Conservation (phyloP, 2,888 invertebrate genomes). For the Drosophila birchii region DNA sequence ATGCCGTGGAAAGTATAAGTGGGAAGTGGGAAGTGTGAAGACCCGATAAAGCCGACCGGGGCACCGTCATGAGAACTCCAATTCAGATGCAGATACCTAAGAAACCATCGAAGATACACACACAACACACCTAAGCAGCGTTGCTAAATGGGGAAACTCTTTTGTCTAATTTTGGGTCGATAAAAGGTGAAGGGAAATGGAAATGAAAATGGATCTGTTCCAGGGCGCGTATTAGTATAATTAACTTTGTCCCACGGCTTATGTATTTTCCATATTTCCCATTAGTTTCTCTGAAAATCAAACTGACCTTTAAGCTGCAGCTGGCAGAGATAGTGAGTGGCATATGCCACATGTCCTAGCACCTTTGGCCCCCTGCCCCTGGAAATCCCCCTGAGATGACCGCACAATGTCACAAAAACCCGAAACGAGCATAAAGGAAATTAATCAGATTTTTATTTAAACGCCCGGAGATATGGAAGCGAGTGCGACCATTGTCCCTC, state of each 20-base stretch:
- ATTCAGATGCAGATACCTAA: constrained; percentile 26
- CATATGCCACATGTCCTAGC: constrained; percentile 73
- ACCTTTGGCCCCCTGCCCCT: constrained; percentile 52
- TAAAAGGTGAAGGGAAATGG: constrained; percentile 56
- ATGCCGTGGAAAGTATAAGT: constrained; percentile 42
- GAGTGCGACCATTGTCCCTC: constrained; percentile 68
- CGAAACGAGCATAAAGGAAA: constrained; percentile 75
- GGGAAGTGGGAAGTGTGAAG: constrained; percentile 42
- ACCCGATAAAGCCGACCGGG: constrained; percentile 54
- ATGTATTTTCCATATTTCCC: constrained; percentile 8
- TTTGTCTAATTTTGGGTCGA: constrained; percentile 72
- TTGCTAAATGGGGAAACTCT: constrained; percentile 61
- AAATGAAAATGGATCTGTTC: constrained; percentile 72
- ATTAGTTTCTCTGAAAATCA: background rate
- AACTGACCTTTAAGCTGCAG: constrained; percentile 67
- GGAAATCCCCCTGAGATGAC: constrained; percentile 15
- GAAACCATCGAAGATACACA: constrained; percentile 21
- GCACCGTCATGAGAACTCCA: constrained; percentile 30
- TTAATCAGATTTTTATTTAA: constrained; percentile 82
- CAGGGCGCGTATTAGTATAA: constrained; percentile 29
- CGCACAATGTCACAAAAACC: constrained; percentile 76
- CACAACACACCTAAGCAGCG: constrained; percentile 58
- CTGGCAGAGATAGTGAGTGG: constrained; percentile 47
- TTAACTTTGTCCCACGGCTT: constrained; percentile 10
- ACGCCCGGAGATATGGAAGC: constrained; percentile 49